Conservation (phyloP, 2,113 vertebrate genomes). For the Alligator sinensis region DNA sequence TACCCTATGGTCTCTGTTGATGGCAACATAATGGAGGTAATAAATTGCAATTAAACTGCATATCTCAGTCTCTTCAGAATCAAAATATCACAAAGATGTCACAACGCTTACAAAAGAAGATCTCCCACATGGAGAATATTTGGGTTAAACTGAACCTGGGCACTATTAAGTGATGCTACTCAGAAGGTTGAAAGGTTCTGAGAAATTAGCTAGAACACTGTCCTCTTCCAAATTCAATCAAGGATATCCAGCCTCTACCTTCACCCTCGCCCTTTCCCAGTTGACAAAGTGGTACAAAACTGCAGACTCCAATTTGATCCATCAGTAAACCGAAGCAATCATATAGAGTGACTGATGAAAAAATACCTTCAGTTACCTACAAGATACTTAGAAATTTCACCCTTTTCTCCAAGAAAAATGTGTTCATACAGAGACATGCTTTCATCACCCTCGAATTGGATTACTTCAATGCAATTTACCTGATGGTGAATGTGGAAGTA, state of each 20-base stretch:
- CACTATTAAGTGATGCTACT: background rate
- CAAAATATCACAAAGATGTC: constrained; percentile 24
- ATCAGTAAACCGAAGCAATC: background rate
- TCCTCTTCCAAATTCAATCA: background rate
- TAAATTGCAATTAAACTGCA: background rate
- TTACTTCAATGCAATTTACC: background rate
- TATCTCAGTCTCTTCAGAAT: background rate
- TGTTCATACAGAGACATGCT: background rate
- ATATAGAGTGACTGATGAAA: background rate
- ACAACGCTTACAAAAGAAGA: constrained; percentile 3
- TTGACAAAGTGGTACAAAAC: background rate
- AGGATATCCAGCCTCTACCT: fast-evolving
- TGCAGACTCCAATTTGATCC: background rate
- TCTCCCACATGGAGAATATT: background rate
- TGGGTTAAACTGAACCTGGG: background rate
- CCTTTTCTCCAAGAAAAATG: background rate
- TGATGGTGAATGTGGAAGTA: background rate
- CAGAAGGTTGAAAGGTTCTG: background rate
- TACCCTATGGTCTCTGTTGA: background rate
- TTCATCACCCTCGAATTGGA: background rate
- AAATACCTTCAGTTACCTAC: background rate
- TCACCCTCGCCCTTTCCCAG: background rate
- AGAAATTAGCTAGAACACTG: background rate
- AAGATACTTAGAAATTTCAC: background rate
- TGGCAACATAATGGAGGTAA: background rate